Conservation (phyloP, 2,113 vertebrate genomes). For the Solea senegalensis region DNA sequence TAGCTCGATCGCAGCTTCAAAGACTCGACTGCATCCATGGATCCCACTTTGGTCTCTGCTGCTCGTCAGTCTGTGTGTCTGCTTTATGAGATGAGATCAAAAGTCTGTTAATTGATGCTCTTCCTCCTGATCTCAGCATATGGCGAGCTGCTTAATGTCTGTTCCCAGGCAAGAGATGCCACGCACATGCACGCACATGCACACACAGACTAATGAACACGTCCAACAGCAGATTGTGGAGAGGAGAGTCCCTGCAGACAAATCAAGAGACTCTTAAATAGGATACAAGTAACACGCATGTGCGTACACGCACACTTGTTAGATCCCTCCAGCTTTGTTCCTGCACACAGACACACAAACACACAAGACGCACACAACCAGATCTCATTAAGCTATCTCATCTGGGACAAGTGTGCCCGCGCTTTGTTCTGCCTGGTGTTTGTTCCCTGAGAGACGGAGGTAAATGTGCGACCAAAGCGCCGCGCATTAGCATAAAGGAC, state of each 20-base stretch:
- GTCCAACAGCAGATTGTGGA: conserved; percentile 62
- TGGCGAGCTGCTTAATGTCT: conserved; percentile 62
- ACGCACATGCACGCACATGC: conserved; percentile 29
- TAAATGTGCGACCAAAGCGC: conserved; percentile 34
- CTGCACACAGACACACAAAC: conserved; percentile 2
- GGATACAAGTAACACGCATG: conserved; percentile 35
- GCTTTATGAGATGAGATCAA: conserved; percentile 42
- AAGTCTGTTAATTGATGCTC: conserved; percentile 63
- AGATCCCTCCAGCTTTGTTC: conserved; percentile 38
- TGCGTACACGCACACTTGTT: conserved; percentile 20
- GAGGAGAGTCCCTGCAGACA: conserved; percentile 43
- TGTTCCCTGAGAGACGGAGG: conserved; percentile 41
- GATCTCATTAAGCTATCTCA: conserved; percentile 47
- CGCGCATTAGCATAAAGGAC: conserved; percentile 57
- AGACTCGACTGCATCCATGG: too few species aligned
- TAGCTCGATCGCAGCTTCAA: too few species aligned
- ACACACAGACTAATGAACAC: conserved; percentile 68
- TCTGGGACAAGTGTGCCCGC: conserved; percentile 39
- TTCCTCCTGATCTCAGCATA: conserved; percentile 64
- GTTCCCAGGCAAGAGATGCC: conserved; percentile 54
- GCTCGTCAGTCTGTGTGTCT: not conserved
- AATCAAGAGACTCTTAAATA: conserved; percentile 50
- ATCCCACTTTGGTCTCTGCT: not conserved
- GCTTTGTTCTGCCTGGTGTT: conserved; percentile 59
- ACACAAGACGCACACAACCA: conserved; percentile 15